Percentiles rank a stretch among this genome's conserved stretches.
These are phyloP conservation scores for Mormyrus proboscirostris DNA, from an alignment of 2,797 vertebrate genomes.

Conservation along the genomic window DNA sequence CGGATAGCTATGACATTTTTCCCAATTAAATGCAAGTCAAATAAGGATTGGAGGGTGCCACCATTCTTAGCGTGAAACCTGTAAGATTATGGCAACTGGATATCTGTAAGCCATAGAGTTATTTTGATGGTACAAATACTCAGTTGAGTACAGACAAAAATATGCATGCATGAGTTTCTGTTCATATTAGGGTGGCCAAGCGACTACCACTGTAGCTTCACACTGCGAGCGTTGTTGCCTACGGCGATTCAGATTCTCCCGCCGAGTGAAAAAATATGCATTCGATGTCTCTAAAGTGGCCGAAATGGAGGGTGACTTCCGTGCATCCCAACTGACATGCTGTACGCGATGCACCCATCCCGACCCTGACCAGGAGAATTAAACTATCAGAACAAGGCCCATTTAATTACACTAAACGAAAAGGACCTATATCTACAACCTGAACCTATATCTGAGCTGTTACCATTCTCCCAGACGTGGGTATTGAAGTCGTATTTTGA, in stretches of 20 bases:
- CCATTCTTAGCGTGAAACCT: neutral
- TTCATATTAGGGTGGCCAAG: neutral
- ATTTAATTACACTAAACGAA: neutral
- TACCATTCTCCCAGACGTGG: neutral
- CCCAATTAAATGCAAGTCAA: neutral
- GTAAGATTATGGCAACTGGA: neutral
- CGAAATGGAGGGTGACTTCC: neutral
- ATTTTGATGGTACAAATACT: neutral
- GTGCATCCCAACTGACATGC: neutral
- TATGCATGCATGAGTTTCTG: neutral
- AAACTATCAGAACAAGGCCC: neutral
- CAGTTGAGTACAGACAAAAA: neutral
- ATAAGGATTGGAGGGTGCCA: neutral
- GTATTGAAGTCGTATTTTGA: constrained; percentile 38
- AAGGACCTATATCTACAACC: neutral
- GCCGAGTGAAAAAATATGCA: neutral
- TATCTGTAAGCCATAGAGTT: neutral
- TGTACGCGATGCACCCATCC: neutral
- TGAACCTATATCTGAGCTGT: neutral
- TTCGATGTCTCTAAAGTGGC: neutral
- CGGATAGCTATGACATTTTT: neutral
- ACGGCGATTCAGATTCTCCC: neutral
- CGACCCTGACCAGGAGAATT: neutral
- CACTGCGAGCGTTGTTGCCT: neutral
- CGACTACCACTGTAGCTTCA: neutral